Evolutionary conservation across 2,113 vertebrate species (phyloP).

Genomic region (Pelecanoides urinatrix): DNA sequence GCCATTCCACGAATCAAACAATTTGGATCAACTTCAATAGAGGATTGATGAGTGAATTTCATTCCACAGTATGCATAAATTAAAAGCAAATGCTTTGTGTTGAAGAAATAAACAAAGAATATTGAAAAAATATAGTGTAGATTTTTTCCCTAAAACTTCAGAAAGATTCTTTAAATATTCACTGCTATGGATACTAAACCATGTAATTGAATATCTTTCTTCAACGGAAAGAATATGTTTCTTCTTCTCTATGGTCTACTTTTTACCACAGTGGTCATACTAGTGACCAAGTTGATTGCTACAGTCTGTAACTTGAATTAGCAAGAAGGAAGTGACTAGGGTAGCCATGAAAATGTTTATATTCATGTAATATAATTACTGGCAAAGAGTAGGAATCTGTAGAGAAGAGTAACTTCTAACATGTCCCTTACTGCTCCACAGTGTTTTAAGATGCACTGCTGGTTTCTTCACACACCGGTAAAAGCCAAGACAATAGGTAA

Average conservation of each 20-base stretch:
- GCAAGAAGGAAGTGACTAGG: neutral
- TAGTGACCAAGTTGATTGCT: neutral
- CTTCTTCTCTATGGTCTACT: neutral
- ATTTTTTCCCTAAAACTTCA: neutral
- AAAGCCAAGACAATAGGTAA: neutral
- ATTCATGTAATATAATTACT: neutral
- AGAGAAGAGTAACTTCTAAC: neutral
- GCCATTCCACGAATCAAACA: neutral
- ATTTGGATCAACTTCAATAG: neutral
- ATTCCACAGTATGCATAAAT: neutral
- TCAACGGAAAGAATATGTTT: neutral
- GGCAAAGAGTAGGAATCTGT: neutral
- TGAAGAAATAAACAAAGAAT: neutral
- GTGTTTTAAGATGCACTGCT: neutral
- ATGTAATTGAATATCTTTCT: neutral
- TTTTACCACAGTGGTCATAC: neutral
- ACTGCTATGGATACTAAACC: neutral
- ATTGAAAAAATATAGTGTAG: neutral
- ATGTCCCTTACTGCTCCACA: neutral
- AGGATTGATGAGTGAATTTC: neutral
- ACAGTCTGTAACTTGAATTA: neutral
- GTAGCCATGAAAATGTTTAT: neutral
- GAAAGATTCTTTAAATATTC: neutral
- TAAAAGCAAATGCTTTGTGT: neutral
- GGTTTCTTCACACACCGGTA: neutral